Evolutionary conservation across 1,140 invertebrate genomes (phyloP).

Genomic region (Drosophila tristis): DNA sequence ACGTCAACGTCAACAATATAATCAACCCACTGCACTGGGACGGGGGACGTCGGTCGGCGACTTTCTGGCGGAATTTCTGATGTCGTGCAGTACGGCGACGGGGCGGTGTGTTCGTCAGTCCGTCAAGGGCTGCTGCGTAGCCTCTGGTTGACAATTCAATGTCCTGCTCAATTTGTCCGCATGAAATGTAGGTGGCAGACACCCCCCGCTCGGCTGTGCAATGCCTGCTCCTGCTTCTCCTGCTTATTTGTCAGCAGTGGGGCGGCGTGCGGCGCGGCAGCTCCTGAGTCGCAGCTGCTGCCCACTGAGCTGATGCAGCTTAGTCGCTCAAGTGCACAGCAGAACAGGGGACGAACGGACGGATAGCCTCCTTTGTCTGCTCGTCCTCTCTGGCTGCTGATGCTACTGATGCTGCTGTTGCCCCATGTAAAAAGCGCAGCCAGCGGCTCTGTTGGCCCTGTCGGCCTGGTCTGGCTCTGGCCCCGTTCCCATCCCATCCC

Average conservation of each 20-base stretch:
- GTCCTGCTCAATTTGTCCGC: conserved; percentile 80
- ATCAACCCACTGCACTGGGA: conserved; percentile 52
- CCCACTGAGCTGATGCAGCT: conserved; percentile 69
- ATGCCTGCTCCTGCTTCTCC: conserved; percentile 17
- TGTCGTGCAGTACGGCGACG: background rate
- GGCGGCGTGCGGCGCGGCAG: background rate
- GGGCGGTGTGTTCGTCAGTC: conserved; percentile 14
- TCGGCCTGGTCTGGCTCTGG: conserved; percentile 6
- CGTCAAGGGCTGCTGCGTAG: conserved; percentile 70
- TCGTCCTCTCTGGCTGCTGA: background rate
- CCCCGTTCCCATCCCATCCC: background rate
- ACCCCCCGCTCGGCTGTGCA: conserved; percentile 5
- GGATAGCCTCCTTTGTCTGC: conserved; percentile 58
- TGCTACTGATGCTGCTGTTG: conserved; percentile 16
- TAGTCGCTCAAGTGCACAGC: conserved; percentile 79
- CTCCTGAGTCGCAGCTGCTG: conserved; percentile 51
- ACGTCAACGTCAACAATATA: conserved; percentile 83
- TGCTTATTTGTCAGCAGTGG: conserved; percentile 63
- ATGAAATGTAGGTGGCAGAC: conserved; percentile 60
- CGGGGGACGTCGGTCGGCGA: too few relatives aligned
- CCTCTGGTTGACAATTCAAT: conserved; percentile 74
- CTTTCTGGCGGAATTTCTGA: too few relatives aligned
- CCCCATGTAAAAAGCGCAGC: conserved; percentile 71
- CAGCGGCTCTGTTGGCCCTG: conserved; percentile 55
- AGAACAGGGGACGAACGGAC: conserved; percentile 17